A percentile compares a stretch with the other conserved stretches of the same genome.
Conservation (phyloP, 2,797 vertebrate genomes). For the Halcyon leucocephala region DNA sequence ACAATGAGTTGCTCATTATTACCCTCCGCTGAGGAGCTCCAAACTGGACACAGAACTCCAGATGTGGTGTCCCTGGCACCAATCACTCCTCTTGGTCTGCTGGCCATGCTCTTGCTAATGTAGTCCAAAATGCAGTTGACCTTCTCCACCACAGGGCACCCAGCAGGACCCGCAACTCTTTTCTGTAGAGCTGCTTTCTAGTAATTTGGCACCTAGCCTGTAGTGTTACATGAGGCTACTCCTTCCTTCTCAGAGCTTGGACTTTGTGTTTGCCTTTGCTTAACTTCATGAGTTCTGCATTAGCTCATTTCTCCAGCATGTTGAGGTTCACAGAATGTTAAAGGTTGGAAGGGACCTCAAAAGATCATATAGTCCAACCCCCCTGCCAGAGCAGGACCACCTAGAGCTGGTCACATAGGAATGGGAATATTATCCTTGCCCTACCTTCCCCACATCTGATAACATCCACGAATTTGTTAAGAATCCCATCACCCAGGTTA, state of each 20-base stretch:
- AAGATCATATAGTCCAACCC: too few relatives aligned
- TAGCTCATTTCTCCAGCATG: neutral
- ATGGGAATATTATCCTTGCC: neutral
- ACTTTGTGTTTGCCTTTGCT: neutral
- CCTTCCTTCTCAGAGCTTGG: neutral
- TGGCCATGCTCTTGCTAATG: neutral
- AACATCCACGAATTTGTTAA: neutral
- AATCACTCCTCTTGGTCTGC: neutral
- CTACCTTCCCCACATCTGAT: neutral
- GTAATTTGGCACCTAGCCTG: neutral
- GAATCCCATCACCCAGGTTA: neutral
- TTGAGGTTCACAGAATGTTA: neutral
- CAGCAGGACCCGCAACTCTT: neutral
- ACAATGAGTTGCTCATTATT: neutral
- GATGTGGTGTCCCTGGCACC: accelerated
- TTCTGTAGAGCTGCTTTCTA: neutral
- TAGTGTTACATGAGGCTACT: neutral
- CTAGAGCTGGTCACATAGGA: too few relatives aligned
- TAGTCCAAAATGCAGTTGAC: neutral
- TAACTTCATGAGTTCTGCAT: neutral
- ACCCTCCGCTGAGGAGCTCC: neutral
- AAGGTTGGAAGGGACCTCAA: too few relatives aligned
- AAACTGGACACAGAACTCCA: neutral
- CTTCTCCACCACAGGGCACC: neutral
- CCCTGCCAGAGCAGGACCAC: too few relatives aligned